Evolutionary conservation across 1,140 invertebrate genomes (phyloP).

Genomic region (Drosophila repleta): DNA sequence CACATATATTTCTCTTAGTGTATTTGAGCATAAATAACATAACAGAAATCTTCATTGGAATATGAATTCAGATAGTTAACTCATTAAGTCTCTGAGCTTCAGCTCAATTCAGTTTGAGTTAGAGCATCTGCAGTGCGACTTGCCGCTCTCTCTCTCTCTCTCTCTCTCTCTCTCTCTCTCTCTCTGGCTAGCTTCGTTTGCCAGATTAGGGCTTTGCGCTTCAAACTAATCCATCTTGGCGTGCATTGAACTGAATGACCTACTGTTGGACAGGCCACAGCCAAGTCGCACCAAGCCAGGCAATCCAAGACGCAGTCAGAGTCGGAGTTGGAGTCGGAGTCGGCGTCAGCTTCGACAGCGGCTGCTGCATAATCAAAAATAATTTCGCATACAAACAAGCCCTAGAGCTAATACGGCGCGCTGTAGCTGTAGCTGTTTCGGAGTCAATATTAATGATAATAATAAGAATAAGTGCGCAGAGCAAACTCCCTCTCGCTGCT

Average conservation of each 20-base stretch:
- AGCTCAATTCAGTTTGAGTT: not conserved
- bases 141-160: too few relatives aligned
- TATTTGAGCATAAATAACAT: too few relatives aligned
- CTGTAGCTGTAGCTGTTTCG: slow-evolving; percentile 34
- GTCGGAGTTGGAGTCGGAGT: not conserved
- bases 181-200: slow-evolving; percentile 2
- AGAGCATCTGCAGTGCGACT: slow-evolving; percentile 49
- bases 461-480: slow-evolving; percentile 77
- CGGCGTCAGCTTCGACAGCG: slow-evolving; percentile 15
- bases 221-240: slow-evolving; percentile 69
- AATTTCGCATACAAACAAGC: slow-evolving; percentile 82
- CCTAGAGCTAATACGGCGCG: slow-evolving; percentile 54
- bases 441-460: slow-evolving; percentile 78
- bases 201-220: slow-evolving; percentile 31
- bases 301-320: not conserved
- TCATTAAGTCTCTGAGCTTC: not conserved
- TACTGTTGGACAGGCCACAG: slow-evolving; percentile 63
- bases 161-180: too few relatives aligned
- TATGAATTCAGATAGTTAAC: not conserved
- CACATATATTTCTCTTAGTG: too few relatives aligned
- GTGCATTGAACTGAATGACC: slow-evolving; percentile 73
- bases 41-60: too few relatives aligned
- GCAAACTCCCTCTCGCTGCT: slow-evolving; percentile 46
- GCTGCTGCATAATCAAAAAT: slow-evolving; percentile 81
- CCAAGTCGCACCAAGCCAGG: slow-evolving; percentile 2